phyloP scores from a whole-genome alignment of 2,797 vertebrate species.

The Sardinella longiceps region DNA sequence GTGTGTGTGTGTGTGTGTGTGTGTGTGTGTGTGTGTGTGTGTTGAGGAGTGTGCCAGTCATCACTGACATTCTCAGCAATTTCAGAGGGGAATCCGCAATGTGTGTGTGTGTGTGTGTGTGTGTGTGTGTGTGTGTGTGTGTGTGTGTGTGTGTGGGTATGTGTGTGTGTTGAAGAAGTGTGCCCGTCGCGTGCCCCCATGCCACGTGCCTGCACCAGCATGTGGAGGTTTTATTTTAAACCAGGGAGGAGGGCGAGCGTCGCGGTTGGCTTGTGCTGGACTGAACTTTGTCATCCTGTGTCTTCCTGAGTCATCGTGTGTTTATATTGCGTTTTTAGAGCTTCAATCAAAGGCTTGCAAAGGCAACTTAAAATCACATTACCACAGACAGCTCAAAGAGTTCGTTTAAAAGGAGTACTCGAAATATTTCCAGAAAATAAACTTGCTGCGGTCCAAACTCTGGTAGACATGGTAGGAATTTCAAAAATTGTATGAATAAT shows the following conservation, averaged over 20 bases:
- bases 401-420: not conserved
- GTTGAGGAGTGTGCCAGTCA: not conserved
- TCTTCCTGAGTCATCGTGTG: not conserved
- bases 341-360: not conserved
- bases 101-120: conserved; percentile 10
- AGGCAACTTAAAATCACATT: not conserved
- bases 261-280: not conserved
- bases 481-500: not conserved
- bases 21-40: conserved; percentile 7
- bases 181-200: not conserved
- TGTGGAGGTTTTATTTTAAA: conserved; percentile 7
- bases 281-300: conserved; percentile 10
- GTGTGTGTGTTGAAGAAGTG: not conserved
- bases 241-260: not conserved
- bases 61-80: not conserved
- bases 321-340: not conserved
- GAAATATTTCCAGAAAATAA: conserved; percentile 6
- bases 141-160: conserved; percentile 8
- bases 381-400: not conserved
- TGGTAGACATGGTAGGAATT: not conserved
- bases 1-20: too few species aligned
- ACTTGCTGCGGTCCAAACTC: not conserved
- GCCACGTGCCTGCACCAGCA: not conserved
- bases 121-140: conserved; percentile 5
- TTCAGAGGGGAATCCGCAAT: too few species aligned